Percentiles rank a stretch among this genome's conserved stretches.
Evolutionary conservation across 1,140 invertebrate species (phyloP).

Genomic region (Drosophila sproati): DNA sequence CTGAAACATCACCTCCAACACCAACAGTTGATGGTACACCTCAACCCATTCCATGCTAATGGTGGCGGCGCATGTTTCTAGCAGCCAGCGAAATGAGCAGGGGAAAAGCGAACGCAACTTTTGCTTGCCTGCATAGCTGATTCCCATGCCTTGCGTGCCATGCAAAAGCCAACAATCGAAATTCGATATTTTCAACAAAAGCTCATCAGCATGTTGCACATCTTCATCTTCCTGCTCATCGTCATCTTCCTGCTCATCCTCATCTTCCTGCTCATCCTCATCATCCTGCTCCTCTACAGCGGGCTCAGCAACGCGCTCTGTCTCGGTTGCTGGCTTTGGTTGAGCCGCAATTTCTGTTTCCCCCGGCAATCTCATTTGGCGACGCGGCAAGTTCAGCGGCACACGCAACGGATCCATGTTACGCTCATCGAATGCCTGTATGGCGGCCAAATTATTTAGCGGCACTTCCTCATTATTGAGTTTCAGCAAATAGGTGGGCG

Average conservation of each 20-base stretch:
- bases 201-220: background rate
- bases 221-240: background rate
- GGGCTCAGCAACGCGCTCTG: background rate
- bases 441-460: slow-evolving; percentile 41
- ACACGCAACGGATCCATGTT: slow-evolving; percentile 57
- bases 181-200: slow-evolving; percentile 63
- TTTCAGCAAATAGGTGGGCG: slow-evolving; percentile 40
- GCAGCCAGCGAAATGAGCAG: slow-evolving; percentile 85
- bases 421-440: slow-evolving; percentile 57
- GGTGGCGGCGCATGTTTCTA: slow-evolving; percentile 85
- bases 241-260: background rate
- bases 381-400: slow-evolving; percentile 50
- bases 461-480: slow-evolving; percentile 33
- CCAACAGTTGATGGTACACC: slow-evolving; percentile 85
- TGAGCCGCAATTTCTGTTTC: background rate
- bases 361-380: slow-evolving; percentile 17
- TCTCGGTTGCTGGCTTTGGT: background rate
- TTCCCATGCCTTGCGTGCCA: slow-evolving; percentile 26
- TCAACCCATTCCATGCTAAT: slow-evolving; percentile 83
- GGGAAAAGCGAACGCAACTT: slow-evolving; percentile 84
- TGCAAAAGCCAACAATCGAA: slow-evolving; percentile 82
- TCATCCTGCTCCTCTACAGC: too few relatives aligned
- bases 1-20: slow-evolving; percentile 76
- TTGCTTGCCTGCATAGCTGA: slow-evolving; percentile 52
- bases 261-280: background rate